phyloP scores from a whole-genome alignment of 2,797 vertebrate species.

The Rhinogobio ventralis region DNA sequence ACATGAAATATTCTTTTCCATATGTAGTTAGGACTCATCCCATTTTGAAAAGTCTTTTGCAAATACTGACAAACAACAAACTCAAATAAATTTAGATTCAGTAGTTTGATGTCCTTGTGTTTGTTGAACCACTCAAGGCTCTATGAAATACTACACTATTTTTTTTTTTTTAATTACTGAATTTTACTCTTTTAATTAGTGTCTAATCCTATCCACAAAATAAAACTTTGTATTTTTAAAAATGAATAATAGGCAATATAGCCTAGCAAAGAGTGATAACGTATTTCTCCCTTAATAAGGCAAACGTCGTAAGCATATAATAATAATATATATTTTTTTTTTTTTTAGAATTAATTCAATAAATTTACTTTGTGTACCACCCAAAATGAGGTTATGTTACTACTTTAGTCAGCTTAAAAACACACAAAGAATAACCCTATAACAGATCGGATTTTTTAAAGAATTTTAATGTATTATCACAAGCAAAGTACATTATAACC shows the following conservation, averaged over 20 bases:
- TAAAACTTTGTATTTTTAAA: neutral
- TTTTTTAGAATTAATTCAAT: neutral
- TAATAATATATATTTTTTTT: too few relatives aligned
- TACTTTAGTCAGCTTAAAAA: neutral
- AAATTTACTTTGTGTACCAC: neutral
- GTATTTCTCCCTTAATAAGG: neutral
- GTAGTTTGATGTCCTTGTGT: too few relatives aligned
- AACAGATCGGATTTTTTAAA: neutral
- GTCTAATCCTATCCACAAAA: neutral
- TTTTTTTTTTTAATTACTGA: too few relatives aligned
- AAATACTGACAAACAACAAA: too few relatives aligned
- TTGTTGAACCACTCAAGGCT: too few relatives aligned
- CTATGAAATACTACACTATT: too few relatives aligned
- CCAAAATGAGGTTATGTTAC: neutral
- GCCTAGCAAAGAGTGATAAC: neutral
- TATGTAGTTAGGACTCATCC: too few relatives aligned
- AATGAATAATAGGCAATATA: too few relatives aligned
- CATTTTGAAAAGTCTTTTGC: too few relatives aligned
- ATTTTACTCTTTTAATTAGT: neutral
- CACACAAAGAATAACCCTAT: neutral
- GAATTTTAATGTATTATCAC: conserved; percentile 18
- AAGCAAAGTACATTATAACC: conserved; percentile 10
- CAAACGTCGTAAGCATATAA: too few relatives aligned
- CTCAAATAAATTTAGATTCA: too few relatives aligned
- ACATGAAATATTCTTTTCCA: too few relatives aligned